Evolutionary conservation across 1,140 invertebrate genomes (phyloP), one percentile per base, ranked within the genome.

Genomic region (Drosophila pachea): DNA sequence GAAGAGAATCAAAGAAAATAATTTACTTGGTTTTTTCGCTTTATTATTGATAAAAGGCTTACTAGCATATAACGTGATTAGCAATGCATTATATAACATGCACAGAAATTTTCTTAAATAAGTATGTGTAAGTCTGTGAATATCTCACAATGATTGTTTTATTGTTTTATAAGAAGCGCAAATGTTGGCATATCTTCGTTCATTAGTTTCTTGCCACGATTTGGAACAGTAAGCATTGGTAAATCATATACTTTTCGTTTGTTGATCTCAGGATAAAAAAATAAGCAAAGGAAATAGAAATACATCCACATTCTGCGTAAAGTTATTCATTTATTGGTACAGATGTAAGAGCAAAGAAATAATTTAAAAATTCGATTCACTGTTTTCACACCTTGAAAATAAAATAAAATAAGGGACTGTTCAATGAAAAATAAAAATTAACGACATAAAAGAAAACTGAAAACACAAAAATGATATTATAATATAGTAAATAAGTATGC

Each of bases 231-330:
- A 2, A 42, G 32, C 12, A 43, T 32, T 43, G n/a, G 4, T 42
- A 42, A 29, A 22, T 38, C 14, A n/a, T n/a, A 35, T n/a, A 49
- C 2, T 12, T 32, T 55, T 50, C 33, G 5, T 58, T 50, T 52
- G 6, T 16, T 55, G 66, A 68, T 68, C 66, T 68, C 66, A 49
- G 43, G 16, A 68, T 50, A n/a, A 43, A 14, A 43, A 16, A 32
- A 8, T 43, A 35, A 35, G 4, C 5, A 11, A 49, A 29, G 29
- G 40, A 4, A 38, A 40, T 40, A 35, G 48, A 45, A 42, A 12
- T 22, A 48, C 38, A 7, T 35, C 14, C 11, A 55, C 40, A 60
- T 68, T 67, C 42, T 45, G 33, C 47, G 42, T 14, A 48, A 52
- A 35, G 31, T 29, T 31, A 36, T 42, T 36, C 50, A 55, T 49